Conservation (phyloP, 2,797 vertebrate genomes). For the Brotogeris chrysoptera region DNA sequence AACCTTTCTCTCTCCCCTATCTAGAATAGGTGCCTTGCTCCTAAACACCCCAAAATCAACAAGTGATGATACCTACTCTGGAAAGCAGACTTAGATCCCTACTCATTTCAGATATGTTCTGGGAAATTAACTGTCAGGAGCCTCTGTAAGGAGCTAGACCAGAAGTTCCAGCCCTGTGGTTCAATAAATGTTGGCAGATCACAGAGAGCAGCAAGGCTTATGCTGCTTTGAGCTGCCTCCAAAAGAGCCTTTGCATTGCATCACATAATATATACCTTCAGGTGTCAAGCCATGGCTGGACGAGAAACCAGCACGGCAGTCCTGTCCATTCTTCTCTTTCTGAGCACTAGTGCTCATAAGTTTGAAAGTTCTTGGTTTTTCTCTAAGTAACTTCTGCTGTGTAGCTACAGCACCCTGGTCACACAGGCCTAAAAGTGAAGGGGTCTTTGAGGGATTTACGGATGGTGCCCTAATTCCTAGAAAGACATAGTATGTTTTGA, state of each 20-base stretch:
- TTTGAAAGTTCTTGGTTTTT: neutral
- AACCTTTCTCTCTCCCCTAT: neutral
- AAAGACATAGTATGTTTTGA: neutral
- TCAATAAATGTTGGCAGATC: neutral
- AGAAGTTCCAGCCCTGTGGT: neutral
- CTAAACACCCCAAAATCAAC: neutral
- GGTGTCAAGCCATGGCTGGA: neutral
- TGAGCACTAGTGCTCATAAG: neutral
- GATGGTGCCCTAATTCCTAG: neutral
- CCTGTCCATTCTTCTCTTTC: neutral
- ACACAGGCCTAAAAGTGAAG: neutral
- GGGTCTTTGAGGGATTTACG: neutral
- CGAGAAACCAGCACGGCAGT: neutral
- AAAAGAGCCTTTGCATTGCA: neutral
- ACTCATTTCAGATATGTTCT: neutral
- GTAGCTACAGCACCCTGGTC: neutral
- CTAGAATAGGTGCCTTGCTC: neutral
- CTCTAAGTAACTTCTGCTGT: neutral
- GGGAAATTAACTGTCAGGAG: neutral
- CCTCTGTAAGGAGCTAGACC: neutral
- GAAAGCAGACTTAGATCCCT: neutral
- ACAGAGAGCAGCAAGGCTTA: neutral
- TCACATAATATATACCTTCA: neutral
- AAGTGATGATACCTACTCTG: neutral
- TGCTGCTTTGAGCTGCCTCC: neutral